Conservation (phyloP, 2,888 invertebrate species). For the Coenonympha glycerion region DNA sequence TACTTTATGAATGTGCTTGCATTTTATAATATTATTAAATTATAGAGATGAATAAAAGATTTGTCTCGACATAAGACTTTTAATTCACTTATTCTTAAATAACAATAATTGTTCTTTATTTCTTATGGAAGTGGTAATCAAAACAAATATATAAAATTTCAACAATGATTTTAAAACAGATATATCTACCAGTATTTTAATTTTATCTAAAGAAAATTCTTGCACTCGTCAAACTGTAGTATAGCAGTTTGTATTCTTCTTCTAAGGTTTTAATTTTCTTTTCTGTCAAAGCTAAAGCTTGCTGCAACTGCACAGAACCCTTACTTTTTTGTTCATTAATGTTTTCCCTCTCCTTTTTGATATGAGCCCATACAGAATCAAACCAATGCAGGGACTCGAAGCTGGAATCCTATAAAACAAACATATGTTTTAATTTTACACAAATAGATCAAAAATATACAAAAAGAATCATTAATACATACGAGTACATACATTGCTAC, state of each 20-base stretch:
- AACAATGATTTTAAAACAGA: too few relatives aligned
- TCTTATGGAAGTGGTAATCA: too few relatives aligned
- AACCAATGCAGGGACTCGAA: slow-evolving; percentile 98
- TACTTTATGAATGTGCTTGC: background rate
- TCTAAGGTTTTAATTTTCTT: slow-evolving; percentile 83
- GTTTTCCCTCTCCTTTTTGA: slow-evolving; percentile 76
- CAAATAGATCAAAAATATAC: too few relatives aligned
- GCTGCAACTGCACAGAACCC: slow-evolving; percentile 92
- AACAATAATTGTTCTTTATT: background rate
- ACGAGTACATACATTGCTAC: too few relatives aligned
- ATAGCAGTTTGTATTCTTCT: slow-evolving; percentile 92
- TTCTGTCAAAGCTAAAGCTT: slow-evolving; percentile 91
- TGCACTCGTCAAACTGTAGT: slow-evolving; percentile 94
- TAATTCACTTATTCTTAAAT: background rate
- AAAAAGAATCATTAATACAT: too few relatives aligned
- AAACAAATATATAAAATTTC: too few relatives aligned
- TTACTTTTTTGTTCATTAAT: slow-evolving; percentile 79
- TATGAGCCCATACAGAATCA: slow-evolving; percentile 86
- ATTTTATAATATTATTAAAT: background rate
- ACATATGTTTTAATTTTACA: too few relatives aligned
- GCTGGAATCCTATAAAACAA: slow-evolving; percentile 76
- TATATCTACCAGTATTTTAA: too few relatives aligned
- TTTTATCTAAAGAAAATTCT: slow-evolving; percentile 92
- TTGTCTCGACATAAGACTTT: background rate
- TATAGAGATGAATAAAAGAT: background rate